Base-by-base conservation (phyloP, 2,113 vertebrate genomes). In the Eulemur rufifrons region DNA sequence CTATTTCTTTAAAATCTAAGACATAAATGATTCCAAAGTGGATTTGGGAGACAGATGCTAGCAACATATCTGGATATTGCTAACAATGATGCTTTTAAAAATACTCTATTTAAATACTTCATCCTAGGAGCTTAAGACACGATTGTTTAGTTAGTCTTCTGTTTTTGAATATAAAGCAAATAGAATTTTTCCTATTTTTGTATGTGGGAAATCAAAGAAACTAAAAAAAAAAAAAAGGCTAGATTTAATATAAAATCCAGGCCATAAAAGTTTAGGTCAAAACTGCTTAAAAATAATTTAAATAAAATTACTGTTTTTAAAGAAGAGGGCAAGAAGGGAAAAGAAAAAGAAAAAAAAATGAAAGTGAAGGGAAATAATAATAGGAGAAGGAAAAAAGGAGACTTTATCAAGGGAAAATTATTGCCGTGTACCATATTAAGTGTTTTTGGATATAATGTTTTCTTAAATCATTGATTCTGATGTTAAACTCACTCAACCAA, bases 261-360 rank as follows among this genome's bases (percentile, higher is more conserved):
- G 8, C 50, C 17, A 88, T 54, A 81, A 59, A 91, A 52, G 3
- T 78, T 94, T 61, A 59, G 71, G 54, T 68, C 20, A 94, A 86
- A 78, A 86, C 59, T 10, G 1, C 3, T n/a, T 93, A 54, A 47
- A 71, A 50, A 20, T 39, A 64, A 78, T 77, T 96, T 68, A 73
- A 66, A 68, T 54, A 86, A 85, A 54, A 69, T 95, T 69, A 64
- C 3, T n/a, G 6, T 39, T 87, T 93, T 85, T 61, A 80, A 96
- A 86, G 9, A 13, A 21, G 15, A 83, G 3, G 29, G 27, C 4
- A 92, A 12, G 34, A 42, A 39, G n/a, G 9, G 17, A 45, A 54
- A 63, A n/a, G 37, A 64, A 90, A 61, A 18, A 3, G 61, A 21
- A 85, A 74, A 74, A 37, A 18, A 42, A 27, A 89, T 6, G 34